Evolutionary conservation across 2,113 vertebrate genomes (phyloP), one percentile per base, ranked within the genome.

Genomic region (Hippocampus zosterae): DNA sequence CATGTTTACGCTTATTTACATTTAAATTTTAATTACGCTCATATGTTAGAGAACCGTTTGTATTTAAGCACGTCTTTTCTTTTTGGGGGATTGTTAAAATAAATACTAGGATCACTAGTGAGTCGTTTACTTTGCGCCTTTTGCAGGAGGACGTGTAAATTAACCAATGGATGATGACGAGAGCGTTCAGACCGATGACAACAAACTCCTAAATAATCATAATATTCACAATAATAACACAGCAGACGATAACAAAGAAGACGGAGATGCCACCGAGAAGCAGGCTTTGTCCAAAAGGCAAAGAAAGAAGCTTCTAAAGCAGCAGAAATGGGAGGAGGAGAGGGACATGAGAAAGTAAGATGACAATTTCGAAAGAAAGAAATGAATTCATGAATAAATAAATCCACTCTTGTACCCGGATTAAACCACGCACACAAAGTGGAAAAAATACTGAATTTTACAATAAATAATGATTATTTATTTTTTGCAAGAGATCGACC

Each of bases 301-400:
- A 61, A 92, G 81, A 84, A 98, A 99, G 85, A 97, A 93, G 63
- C 90, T 96, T 0, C 70, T 96, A 78, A 96, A 92, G 73, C 94
- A 96, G 80, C 95, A 95, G 77, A 95, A 95, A 21, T 98, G 97
- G 97, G 96, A 98, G 76, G 96, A 96, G 21, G 94, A 97, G 75
- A 88, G 94, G 74, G 95, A 95, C 21, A 87, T 95, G 0, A 90
- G 96, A 63, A 99, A 95, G 97, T 98, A 90, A 71, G 93, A 42
- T 0, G 13, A 4, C n/a, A 44, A 3, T 21, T 13, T 16, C 3
- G 29, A 33, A 33, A 33, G 29, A 33, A 33, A 33, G 29, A 33
- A 33, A 44, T 44, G 13, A 44, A 12, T 44, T 12, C 13, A 18
- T 18, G 15, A 50, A 50, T 42, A 42, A 42, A 12, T 42, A 42